Base-by-base conservation (phyloP, 2,888 invertebrate species). In the Hedychridium roseum region DNA sequence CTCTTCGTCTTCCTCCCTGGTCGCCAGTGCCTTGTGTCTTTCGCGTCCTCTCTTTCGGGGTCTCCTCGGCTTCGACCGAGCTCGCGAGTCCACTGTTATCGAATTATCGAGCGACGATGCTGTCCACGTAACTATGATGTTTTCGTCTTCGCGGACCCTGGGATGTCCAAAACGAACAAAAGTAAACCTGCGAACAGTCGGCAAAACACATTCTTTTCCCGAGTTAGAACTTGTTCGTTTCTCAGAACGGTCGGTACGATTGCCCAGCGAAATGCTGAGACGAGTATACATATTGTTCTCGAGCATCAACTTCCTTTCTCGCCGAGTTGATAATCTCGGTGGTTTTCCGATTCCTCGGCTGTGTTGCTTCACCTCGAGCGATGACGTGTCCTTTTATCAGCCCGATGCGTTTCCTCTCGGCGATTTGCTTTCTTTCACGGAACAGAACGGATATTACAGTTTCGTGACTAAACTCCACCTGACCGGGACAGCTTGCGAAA, bases 1-100 rank as follows among this genome's bases (percentile, higher is more conserved):
- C 41, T 40, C 43, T 57, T 54, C 48, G 28, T 42, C 23, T 43
- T 47, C 43, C 48, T 40, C 43, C 23, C 35, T 26, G 52, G 35
- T 44, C 31, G 16, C 16, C 12, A 15, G 30, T 11, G 20, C 37
- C 34, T 18, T 30, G 18, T n/a, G n/a, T n/a, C n/a, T n/a, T n/a
- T n/a, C n/a, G n/a, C n/a, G n/a, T n/a, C n/a, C n/a, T n/a, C n/a
- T n/a, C n/a, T n/a, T n/a, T n/a, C n/a, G n/a, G n/a, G n/a, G n/a
- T n/a, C n/a, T n/a, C n/a, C n/a, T n/a, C n/a, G n/a, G n/a, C n/a
- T n/a, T n/a, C n/a, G n/a, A n/a, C n/a, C n/a, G n/a, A n/a, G n/a
- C n/a, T n/a, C n/a, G n/a, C n/a, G n/a, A n/a, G n/a, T n/a, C n/a
- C n/a, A n/a, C n/a, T n/a, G n/a, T n/a, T n/a, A n/a, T n/a, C n/a